Evolutionary conservation across 2,797 vertebrate genomes (phyloP).

Genomic region (Natrix natrix): DNA sequence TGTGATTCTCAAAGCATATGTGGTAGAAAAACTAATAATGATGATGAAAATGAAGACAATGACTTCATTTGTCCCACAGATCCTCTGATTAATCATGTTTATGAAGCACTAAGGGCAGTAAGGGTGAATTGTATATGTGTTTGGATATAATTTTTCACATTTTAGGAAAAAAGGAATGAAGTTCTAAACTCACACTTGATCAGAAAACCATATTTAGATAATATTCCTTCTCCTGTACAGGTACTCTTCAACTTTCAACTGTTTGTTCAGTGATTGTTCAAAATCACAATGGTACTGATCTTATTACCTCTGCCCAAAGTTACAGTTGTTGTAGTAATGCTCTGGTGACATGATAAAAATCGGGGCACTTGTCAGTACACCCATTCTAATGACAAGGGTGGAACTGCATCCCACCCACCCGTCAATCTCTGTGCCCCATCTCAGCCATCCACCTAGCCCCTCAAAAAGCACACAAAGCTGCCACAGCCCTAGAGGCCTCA

Average conservation of each 20-base stretch:
- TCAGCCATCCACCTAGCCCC: background rate
- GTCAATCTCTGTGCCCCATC: background rate
- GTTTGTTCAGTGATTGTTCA: background rate
- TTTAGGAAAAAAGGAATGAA: background rate
- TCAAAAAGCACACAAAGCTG: background rate
- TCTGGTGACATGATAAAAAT: background rate
- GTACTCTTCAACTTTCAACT: background rate
- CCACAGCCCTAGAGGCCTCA: background rate
- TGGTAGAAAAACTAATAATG: background rate
- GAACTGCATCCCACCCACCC: background rate
- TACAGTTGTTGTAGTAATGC: background rate
- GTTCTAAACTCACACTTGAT: background rate
- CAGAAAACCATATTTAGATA: background rate
- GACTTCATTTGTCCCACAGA: too few species aligned
- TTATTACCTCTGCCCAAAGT: background rate
- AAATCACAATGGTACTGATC: background rate
- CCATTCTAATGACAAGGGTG: background rate
- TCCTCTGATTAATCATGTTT: too few species aligned
- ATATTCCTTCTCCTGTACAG: background rate
- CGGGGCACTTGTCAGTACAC: background rate
- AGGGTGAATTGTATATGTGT: background rate
- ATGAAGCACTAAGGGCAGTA: too few species aligned
- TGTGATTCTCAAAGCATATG: background rate
- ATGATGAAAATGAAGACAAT: background rate
- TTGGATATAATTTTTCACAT: background rate